Evolutionary conservation across 2,888 invertebrate genomes (phyloP), one percentile per base, ranked within the genome.

Genomic region (Metacarcinus magister): DNA sequence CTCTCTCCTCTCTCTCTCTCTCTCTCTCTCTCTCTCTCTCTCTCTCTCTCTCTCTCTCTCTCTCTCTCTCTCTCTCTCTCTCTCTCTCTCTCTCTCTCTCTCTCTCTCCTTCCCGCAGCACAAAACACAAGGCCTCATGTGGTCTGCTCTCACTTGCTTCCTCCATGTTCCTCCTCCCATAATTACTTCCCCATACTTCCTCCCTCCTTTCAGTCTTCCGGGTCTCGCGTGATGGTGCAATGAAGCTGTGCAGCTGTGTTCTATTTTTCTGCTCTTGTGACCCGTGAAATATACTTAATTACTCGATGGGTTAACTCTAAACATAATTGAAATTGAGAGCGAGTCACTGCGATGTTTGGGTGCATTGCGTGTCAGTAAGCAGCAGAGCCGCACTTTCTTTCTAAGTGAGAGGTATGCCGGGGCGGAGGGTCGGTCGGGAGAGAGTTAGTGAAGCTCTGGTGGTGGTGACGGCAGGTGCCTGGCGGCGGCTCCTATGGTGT

Each of bases 401-500:
- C 94, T 87, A 28, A 46, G 32, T 43, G 7, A 48, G 46, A 87
- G 87, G 48, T 10, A 87, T 43, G 87, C 46, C 82, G 87, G 82
- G 82, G 87, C 32, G 46, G 46, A 28, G 94, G 87, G 43, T 46
- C 28, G 87, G 87, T 44, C n/a, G 48, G 75, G 94, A 94, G 94
- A 94, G 94, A 94, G 94, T 94, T 94, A 94, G 94, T 94, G 94
- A 87, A 48, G 48, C 94, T 82, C 94, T 94, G 94, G 87, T 46
- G 13, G n/a, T 94, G 87, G 94, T 94, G 94, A 94, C 82, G 94
- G 94, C 82, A 87, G 94, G 82, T 87, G 94, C 60, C 48, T 82
- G 46, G 43, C 94, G 46, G 87, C 46, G 48, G 75, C 44, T 44
- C 87, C 28, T n/a, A 46, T 16, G 75, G n/a, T 48, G 44, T 32